Percentiles rank a stretch among this genome's conserved stretches.
phyloP scores from a whole-genome alignment of 2,797 vertebrate species.

The Ciconia nigra region DNA sequence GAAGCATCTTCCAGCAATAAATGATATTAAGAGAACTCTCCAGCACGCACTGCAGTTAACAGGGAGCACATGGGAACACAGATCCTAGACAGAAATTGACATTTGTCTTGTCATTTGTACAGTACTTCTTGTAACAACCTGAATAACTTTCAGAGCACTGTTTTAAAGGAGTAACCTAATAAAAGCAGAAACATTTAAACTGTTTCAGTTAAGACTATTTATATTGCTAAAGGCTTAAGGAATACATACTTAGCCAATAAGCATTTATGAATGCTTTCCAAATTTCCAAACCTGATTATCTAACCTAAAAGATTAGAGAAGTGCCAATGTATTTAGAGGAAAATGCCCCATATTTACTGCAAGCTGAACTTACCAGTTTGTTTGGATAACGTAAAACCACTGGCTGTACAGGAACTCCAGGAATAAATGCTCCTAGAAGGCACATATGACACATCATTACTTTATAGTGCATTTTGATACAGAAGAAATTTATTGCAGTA shows the following conservation, averaged over 20 bases:
- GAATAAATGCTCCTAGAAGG: conserved; percentile 91
- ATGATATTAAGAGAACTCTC: neutral
- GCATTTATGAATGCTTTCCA: neutral
- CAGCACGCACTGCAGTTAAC: neutral
- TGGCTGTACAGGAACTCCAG: conserved; percentile 94
- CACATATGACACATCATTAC: neutral
- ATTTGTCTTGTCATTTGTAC: neutral
- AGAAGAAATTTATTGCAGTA: neutral
- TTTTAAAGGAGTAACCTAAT: neutral
- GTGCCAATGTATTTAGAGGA: neutral
- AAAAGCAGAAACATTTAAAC: neutral
- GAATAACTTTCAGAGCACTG: neutral
- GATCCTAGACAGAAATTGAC: neutral
- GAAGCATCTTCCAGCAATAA: neutral
- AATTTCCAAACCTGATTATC: neutral
- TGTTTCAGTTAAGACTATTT: neutral
- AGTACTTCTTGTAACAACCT: neutral
- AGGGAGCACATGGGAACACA: neutral
- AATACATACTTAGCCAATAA: neutral
- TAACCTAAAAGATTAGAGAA: neutral
- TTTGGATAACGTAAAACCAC: conserved; percentile 95
- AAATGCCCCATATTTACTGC: neutral
- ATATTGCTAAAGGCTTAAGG: neutral
- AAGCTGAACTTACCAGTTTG: conserved; percentile 83
- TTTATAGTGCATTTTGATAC: neutral